Evolutionary conservation across 2,888 invertebrate genomes (phyloP), one percentile per base, ranked within the genome.

Genomic region (Trachelus troglodyta): DNA sequence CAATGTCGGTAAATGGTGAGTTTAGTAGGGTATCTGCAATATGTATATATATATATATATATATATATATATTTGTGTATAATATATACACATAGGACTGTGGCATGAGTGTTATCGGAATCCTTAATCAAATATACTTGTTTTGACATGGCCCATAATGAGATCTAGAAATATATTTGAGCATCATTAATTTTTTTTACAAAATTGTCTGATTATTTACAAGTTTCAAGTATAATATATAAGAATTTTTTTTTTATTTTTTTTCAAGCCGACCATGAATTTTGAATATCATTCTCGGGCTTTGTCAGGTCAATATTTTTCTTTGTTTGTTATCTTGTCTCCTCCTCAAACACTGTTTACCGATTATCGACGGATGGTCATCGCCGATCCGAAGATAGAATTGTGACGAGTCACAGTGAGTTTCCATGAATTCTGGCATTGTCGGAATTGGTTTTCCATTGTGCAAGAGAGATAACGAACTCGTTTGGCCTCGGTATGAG

Each of bases 111-210:
- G 79, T 86, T 87, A 87, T 87, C 87, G 79, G 69, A 81, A 76
- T 35, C 81, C 79, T 87, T 82, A 79, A 77, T 82, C 82, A 86
- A 86, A 85, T 84, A 85, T 80, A 84, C 82, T 85, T 87, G 83
- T 87, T 86, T 86, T 73, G 77, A 71, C 12, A 3, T 71, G 71
- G 15, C 31, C 71, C 31, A 31, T 23, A 33, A 12, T 2, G 31
- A 34, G 71, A 12, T 71, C 12, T 71, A 31, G 6, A 23, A 56
- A 9, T 23, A 23, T 9, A 23, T 9, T 56, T 56, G 71, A 33
- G 31, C 9, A 71, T 31, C 2, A 30, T 23, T 71, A 15, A 30
- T 71, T 71, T 15, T 30, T 71, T 71, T 71, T 34, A 71, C 12
- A 71, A 31, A 71, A 9, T 31, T 33, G 4, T 6, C 15, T 71